Conservation (phyloP, 2,113 vertebrate genomes). For the Planiliza haematocheilus region DNA sequence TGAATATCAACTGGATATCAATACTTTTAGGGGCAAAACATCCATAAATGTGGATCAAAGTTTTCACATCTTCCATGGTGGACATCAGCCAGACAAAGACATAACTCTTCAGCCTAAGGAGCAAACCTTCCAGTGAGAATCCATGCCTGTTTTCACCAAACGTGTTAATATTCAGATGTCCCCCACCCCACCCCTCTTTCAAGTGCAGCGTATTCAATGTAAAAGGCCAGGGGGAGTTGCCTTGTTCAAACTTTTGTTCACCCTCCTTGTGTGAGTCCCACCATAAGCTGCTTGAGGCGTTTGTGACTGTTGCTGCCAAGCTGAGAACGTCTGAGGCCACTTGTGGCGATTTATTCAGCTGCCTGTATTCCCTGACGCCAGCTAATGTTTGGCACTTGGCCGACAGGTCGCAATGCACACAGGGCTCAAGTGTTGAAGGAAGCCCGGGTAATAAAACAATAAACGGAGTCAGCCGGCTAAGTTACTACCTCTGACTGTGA, state of each 20-base stretch:
- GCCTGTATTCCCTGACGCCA: conserved; percentile 53
- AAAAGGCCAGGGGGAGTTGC: conserved; percentile 49
- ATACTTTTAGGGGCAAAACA: conserved; percentile 36
- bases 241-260: conserved; percentile 51
- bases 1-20: conserved; percentile 45
- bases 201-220: conserved; percentile 39
- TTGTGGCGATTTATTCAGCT: conserved; percentile 63
- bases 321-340: conserved; percentile 60
- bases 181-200: neutral
- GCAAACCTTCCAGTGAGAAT: conserved; percentile 47
- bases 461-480: conserved; percentile 3
- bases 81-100: conserved; percentile 48
- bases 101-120: conserved; percentile 62
- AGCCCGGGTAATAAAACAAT: conserved; percentile 36
- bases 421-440: conserved; percentile 41
- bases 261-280: conserved; percentile 43
- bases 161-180: conserved; percentile 60
- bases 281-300: conserved; percentile 60
- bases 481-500: neutral
- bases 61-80: conserved; percentile 64
- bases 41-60: conserved; percentile 48
- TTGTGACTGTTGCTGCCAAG: conserved; percentile 63
- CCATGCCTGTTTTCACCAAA: conserved; percentile 43
- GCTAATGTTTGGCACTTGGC: conserved; percentile 56
- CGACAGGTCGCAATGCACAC: conserved; percentile 25